Conservation (phyloP, 2,113 vertebrate species). For the Albula goreensis region DNA sequence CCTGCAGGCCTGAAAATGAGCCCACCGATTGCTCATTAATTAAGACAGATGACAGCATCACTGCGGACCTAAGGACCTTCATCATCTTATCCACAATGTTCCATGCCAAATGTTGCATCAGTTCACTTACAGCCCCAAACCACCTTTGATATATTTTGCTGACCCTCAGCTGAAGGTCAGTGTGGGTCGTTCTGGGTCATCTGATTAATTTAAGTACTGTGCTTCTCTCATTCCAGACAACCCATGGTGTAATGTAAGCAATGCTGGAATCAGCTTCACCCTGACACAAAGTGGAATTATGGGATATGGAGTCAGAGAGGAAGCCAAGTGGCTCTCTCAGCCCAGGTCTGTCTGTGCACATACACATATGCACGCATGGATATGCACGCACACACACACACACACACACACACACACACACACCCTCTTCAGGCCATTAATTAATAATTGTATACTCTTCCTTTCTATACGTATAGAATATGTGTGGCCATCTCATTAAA, state of each 20-base stretch:
- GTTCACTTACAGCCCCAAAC: neutral
- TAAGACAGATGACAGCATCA: slow-evolving; percentile 1
- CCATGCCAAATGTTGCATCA: neutral
- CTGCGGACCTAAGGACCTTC: neutral
- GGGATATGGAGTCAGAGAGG: neutral
- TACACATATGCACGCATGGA: too few relatives aligned
- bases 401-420: too few relatives aligned
- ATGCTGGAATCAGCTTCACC: neutral
- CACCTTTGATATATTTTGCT: slow-evolving; percentile 7
- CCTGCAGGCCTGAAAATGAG: neutral
- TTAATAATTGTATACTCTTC: too few relatives aligned
- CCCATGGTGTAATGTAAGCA: neutral
- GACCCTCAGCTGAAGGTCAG: neutral
- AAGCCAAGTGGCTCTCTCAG: neutral
- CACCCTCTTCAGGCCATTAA: too few relatives aligned
- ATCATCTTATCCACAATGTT: neutral
- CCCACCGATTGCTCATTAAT: neutral
- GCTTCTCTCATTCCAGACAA: neutral
- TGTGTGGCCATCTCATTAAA: neutral
- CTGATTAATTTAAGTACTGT: slow-evolving; percentile 10
- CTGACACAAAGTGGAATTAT: neutral
- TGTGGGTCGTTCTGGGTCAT: slow-evolving; percentile 8
- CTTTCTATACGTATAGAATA: too few relatives aligned
- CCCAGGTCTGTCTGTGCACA: neutral
- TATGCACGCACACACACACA: too few relatives aligned